A percentile compares a stretch with the other conserved stretches of the same genome.
Conservation (phyloP, 2,797 vertebrate genomes). For the Clarias pachynema region DNA sequence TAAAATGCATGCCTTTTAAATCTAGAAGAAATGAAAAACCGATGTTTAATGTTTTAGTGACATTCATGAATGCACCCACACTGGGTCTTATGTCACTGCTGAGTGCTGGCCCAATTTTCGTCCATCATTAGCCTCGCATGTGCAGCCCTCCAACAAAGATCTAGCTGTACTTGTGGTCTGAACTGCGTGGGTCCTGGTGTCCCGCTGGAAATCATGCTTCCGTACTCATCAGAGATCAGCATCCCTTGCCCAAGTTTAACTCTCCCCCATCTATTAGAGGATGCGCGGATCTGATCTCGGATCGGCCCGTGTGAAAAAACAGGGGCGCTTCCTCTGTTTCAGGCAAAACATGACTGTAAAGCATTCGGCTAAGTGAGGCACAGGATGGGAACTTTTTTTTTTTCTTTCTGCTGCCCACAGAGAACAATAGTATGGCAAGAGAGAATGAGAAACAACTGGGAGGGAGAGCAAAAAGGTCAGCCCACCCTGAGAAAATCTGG, state of each 20-base stretch:
- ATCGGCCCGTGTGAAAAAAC: conserved; percentile 59
- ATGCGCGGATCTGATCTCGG: conserved; percentile 12
- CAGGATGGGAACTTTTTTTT: conserved; percentile 61
- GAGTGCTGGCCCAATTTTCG: not conserved
- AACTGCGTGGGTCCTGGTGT: conserved; percentile 19
- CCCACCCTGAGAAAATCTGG: conserved; percentile 20
- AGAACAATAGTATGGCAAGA: conserved; percentile 62
- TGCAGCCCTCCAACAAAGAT: conserved; percentile 7
- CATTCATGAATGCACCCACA: conserved; percentile 1
- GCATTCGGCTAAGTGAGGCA: conserved; percentile 48
- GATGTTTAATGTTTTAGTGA: not conserved
- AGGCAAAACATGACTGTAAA: conserved; percentile 63
- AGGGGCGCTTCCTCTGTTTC: conserved; percentile 30
- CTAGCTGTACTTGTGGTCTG: not conserved
- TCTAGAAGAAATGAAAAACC: not conserved
- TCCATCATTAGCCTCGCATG: not conserved
- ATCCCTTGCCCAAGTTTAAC: no score
- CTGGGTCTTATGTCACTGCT: not conserved
- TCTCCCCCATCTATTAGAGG: no score
- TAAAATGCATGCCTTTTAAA: not conserved
- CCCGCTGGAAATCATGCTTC: not conserved
- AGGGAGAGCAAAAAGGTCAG: conserved; percentile 39
- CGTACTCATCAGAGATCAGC: conserved; percentile 8
- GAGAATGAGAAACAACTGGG: conserved; percentile 23
- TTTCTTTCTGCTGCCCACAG: conserved; percentile 49